Percentiles rank a stretch among this genome's conserved stretches.
phyloP scores from a whole-genome alignment of 2,888 invertebrate genomes.

The Amblyjoppa proteus region DNA sequence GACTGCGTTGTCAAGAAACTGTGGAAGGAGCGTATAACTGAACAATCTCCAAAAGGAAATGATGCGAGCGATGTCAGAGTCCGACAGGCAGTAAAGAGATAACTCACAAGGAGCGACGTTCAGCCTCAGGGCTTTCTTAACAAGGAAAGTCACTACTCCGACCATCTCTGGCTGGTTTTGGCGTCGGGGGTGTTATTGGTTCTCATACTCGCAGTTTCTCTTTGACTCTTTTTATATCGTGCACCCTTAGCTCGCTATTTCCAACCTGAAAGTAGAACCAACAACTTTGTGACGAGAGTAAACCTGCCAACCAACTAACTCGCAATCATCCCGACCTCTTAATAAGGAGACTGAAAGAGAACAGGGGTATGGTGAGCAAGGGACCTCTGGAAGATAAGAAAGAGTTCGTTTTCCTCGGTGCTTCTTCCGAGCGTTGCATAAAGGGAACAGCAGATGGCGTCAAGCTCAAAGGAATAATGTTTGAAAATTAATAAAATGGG shows the following conservation, averaged over 20 bases:
- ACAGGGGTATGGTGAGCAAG: not conserved
- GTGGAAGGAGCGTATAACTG: slow-evolving; percentile 31
- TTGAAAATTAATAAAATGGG: not conserved
- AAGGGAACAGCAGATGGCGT: not conserved
- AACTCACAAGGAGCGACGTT: slow-evolving; percentile 62
- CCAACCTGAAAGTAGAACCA: slow-evolving; percentile 69
- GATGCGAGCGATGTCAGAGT: slow-evolving; percentile 15
- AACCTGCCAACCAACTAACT: slow-evolving; percentile 78
- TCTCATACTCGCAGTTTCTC: slow-evolving; percentile 43
- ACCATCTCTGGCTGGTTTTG: slow-evolving; percentile 47
- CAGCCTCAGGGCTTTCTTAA: slow-evolving; percentile 79
- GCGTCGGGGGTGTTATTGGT: slow-evolving; percentile 46
- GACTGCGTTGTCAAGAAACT: slow-evolving; percentile 1
- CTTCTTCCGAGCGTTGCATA: not conserved
- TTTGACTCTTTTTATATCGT: slow-evolving; percentile 52
- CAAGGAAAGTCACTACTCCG: slow-evolving; percentile 78
- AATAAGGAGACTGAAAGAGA: slow-evolving; percentile 17
- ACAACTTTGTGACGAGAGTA: slow-evolving; percentile 76
- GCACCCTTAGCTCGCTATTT: slow-evolving; percentile 65
- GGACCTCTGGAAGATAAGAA: not conserved
- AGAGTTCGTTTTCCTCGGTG: not conserved
- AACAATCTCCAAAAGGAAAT: slow-evolving; percentile 55
- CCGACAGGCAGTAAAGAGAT: slow-evolving; percentile 36
- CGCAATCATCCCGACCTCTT: slow-evolving; percentile 76
- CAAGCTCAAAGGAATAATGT: not conserved